A percentile compares a stretch with the other conserved stretches of the same genome.
Conservation (phyloP, 2,113 vertebrate genomes). For the Choloepus hoffmanni region DNA sequence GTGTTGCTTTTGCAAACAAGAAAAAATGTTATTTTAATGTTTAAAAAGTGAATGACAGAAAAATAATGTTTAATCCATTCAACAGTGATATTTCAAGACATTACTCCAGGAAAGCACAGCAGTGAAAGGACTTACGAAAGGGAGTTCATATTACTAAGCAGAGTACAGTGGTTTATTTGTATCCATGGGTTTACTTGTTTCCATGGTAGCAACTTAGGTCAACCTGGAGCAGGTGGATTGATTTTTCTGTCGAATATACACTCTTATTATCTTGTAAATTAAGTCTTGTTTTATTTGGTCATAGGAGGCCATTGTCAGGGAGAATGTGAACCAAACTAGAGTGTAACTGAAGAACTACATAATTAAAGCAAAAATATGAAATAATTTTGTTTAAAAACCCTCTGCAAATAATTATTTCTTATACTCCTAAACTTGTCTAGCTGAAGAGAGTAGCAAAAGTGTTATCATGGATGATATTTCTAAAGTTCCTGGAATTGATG, state of each 20-base stretch:
- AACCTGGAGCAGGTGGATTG: slow-evolving; percentile 22
- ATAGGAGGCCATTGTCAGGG: background rate
- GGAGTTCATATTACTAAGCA: background rate
- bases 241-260: background rate
- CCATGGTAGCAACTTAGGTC: slow-evolving; percentile 1
- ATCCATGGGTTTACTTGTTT: background rate
- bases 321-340: background rate
- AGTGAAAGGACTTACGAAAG: background rate
- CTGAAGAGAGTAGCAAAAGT: background rate
- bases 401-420: background rate
- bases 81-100: background rate
- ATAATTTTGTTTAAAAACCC: background rate
- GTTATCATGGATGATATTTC: slow-evolving; percentile 5
- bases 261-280: slow-evolving; percentile 39
- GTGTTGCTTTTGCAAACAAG: background rate
- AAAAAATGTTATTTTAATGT: slow-evolving; percentile 39
- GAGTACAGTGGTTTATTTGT: slow-evolving; percentile 1
- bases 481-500: background rate
- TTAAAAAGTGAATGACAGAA: slow-evolving; percentile 51
- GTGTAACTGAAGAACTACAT: background rate
- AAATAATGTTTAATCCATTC: background rate
- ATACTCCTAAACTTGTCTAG: background rate
- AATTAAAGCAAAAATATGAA: background rate
- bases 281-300: background rate
- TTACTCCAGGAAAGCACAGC: background rate